Conservation (phyloP, 2,888 invertebrate genomes). For the Hydrotaea cyrtoneurina region DNA sequence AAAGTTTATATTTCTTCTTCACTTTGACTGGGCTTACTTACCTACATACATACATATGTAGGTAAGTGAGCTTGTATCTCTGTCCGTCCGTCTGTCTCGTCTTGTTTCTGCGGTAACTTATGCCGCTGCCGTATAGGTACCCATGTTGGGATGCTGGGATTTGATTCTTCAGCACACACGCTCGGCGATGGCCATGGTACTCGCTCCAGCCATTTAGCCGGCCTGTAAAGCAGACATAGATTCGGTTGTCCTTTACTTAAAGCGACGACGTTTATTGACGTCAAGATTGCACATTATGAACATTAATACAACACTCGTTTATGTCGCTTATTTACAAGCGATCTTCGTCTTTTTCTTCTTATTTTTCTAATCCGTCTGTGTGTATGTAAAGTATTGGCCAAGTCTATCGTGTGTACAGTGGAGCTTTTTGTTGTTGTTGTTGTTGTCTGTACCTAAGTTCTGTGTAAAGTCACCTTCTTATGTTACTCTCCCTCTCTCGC, state of each 20-base stretch:
- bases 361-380: background rate
- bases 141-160: background rate
- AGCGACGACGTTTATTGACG: constrained; percentile 79
- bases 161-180: constrained; percentile 18
- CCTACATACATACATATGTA: background rate
- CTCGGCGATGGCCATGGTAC: no score
- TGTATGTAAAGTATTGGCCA: background rate
- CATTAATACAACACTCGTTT: constrained; percentile 80
- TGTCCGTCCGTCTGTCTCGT: constrained; percentile 10
- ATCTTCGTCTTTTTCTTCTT: constrained; percentile 57
- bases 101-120: constrained; percentile 29
- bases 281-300: constrained; percentile 80
- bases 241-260: constrained; percentile 66
- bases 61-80: background rate
- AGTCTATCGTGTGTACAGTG: no score
- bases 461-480: constrained; percentile 5
- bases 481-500: background rate
- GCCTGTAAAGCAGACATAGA: constrained; percentile 50
- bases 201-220: background rate
- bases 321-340: constrained; percentile 79
- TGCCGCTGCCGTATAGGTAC: constrained; percentile 25
- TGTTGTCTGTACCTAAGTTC: background rate
- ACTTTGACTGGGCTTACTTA: background rate
- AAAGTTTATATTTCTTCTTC: constrained; percentile 36
- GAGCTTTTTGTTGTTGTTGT: background rate